A percentile compares a stretch with the other conserved stretches of the same genome.
These are phyloP conservation scores for Furcifer pardalis DNA, from an alignment of 2,797 vertebrate genomes.

Conservation along the genomic window DNA sequence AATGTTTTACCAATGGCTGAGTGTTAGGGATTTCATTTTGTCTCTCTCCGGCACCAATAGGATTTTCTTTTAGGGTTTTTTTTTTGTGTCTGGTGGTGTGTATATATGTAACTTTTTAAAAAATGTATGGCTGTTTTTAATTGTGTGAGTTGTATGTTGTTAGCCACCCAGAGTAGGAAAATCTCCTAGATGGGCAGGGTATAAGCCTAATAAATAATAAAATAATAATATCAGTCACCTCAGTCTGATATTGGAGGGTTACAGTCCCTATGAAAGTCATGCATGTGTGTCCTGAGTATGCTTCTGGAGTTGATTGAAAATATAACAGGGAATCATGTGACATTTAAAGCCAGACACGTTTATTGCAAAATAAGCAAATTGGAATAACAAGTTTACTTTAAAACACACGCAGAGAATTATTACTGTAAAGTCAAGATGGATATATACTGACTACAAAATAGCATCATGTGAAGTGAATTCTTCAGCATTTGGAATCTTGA, in stretches of 20 bases:
- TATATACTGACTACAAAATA: neutral
- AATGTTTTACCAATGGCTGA: too few relatives aligned
- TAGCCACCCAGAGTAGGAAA: too few relatives aligned
- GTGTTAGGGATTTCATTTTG: too few relatives aligned
- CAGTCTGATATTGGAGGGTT: neutral
- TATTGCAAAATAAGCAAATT: neutral
- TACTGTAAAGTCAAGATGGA: neutral
- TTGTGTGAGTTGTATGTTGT: too few relatives aligned
- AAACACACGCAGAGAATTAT: neutral
- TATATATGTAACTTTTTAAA: too few relatives aligned
- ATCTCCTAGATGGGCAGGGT: too few relatives aligned
- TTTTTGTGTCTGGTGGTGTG: too few relatives aligned
- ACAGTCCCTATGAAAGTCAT: neutral
- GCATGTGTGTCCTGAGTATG: neutral
- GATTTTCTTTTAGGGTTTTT: too few relatives aligned
- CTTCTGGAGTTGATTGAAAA: neutral
- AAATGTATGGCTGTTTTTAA: too few relatives aligned
- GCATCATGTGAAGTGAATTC: neutral
- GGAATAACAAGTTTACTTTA: neutral
- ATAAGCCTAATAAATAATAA: too few relatives aligned
- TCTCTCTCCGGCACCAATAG: too few relatives aligned
- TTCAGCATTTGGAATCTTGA: neutral
- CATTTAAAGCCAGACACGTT: neutral
- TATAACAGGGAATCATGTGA: neutral
- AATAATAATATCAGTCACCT: too few relatives aligned